A percentile compares a stretch with the other conserved stretches of the same genome.
Conservation (phyloP, 2,113 vertebrate species). For the Athene cunicularia region DNA sequence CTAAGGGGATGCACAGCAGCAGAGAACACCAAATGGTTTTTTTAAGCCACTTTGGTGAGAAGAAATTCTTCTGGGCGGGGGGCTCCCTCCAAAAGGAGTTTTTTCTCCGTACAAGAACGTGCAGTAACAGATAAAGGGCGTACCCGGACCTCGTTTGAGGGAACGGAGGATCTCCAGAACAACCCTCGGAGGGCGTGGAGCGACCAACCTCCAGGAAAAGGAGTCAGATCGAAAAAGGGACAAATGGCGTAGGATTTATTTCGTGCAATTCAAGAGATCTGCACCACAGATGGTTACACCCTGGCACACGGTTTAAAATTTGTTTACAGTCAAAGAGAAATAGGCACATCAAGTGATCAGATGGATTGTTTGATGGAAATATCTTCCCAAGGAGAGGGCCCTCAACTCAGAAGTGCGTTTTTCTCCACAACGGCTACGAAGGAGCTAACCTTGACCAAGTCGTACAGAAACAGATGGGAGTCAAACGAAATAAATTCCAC, state of each 20-base stretch:
- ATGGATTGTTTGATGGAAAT: not conserved
- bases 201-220: not conserved
- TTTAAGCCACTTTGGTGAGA: not conserved
- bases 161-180: not conserved
- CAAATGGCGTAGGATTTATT: not conserved
- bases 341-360: not conserved
- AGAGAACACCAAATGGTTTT: not conserved
- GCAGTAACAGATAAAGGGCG: accelerated
- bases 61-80: not conserved
- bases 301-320: not conserved
- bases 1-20: not conserved
- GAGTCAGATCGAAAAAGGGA: not conserved
- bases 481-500: not conserved
- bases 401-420: not conserved
- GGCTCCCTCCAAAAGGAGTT: not conserved
- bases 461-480: not conserved
- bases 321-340: not conserved
- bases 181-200: accelerated
- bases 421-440: not conserved
- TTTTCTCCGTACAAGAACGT: not conserved
- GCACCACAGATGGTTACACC: not conserved
- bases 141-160: not conserved
- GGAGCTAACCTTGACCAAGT: not conserved
- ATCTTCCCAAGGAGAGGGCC: not conserved
- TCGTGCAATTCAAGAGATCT: not conserved